Conservation (phyloP, 2,888 invertebrate species). For the Ellobium chinense region DNA sequence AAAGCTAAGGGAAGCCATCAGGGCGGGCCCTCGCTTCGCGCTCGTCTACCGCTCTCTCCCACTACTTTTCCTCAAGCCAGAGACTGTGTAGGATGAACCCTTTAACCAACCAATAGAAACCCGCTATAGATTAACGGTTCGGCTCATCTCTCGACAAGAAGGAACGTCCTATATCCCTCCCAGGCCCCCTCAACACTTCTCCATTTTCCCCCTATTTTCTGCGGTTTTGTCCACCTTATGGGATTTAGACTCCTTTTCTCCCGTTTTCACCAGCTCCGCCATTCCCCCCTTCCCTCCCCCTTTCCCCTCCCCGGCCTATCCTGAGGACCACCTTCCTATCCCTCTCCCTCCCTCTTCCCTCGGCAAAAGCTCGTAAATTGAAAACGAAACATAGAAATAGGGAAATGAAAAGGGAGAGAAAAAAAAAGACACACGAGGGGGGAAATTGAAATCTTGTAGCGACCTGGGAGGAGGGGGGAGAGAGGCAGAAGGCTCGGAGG, state of each 20-base stretch:
- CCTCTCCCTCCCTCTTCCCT: neutral
- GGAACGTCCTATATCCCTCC: neutral
- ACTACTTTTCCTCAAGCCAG: no score
- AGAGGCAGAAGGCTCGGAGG: neutral
- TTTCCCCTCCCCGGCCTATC: neutral
- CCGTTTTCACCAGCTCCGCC: no score
- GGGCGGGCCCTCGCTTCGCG: neutral
- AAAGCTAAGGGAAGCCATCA: neutral
- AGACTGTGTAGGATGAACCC: neutral
- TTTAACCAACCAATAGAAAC: constrained; percentile 2
- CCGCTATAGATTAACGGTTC: constrained; percentile 9
- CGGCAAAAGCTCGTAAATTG: no score
- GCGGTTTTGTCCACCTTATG: no score
- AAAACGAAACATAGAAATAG: no score
- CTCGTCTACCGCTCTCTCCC: neutral
- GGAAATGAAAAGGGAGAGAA: no score
- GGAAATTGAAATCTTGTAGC: no score
- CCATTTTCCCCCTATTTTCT: neutral
- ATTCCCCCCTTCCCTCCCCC: neutral
- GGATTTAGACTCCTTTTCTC: no score
- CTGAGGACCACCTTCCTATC: neutral
- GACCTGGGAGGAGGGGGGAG: neutral
- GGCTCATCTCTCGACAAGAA: constrained; percentile 1
- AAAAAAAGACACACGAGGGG: no score
- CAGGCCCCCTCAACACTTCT: neutral